Base-by-base conservation (phyloP, 2,113 vertebrate genomes). In the Rostratula benghalensis region DNA sequence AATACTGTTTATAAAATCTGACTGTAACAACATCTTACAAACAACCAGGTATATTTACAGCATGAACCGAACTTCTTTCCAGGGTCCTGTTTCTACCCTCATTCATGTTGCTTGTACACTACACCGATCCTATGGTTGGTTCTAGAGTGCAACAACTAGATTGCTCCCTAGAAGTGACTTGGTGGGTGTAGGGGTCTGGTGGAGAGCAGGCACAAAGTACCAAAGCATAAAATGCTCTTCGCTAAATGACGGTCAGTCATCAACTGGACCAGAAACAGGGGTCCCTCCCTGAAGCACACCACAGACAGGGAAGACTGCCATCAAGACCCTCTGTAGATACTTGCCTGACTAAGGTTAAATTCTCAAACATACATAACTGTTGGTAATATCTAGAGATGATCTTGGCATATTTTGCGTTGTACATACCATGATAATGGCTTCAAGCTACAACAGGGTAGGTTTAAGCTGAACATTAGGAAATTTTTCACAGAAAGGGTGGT, bases 391-490 rank as follows among this genome's bases (percentile, higher is more conserved):
- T 45, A 69, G 75, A 68, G 23, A 71, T 14, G 2, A 46, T 25
- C 15, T 12, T 64, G n/a, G n/a, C 10, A 8, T 54, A 61, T 57
- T 67, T 20, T 54, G 28, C 68, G 20, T 67, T 57, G 13, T 30
- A 45, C 4, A 2, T 33, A 70, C 25, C 0, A 0, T 22, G 37
- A n/a, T n/a, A n/a, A n/a, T n/a, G n/a, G n/a, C n/a, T n/a, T n/a
- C n/a, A n/a, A n/a, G n/a, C n/a, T n/a, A n/a, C n/a, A n/a, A n/a
- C n/a, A n/a, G n/a, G n/a, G n/a, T n/a, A n/a, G n/a, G n/a, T n/a
- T n/a, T n/a, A n/a, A n/a, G n/a, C n/a, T n/a, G n/a, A n/a, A n/a
- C n/a, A n/a, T n/a, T n/a, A n/a, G n/a, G n/a, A n/a, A n/a, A n/a
- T n/a, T n/a, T n/a, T n/a, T n/a, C n/a, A n/a, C n/a, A n/a, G n/a